Conservation (phyloP, 2,888 invertebrate genomes). For the Cordilura impudica region DNA sequence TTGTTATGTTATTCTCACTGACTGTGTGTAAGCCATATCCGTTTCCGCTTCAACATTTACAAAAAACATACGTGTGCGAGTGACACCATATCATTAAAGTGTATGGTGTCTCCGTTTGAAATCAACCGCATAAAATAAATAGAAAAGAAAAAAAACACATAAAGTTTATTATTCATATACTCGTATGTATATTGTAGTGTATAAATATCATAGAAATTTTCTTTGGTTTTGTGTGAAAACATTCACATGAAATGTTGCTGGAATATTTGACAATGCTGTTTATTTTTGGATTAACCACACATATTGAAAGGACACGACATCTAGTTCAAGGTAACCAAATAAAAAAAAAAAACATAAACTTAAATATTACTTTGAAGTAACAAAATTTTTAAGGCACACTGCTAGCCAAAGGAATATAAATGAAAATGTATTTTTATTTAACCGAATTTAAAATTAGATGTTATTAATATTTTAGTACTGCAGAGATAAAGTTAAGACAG, state of each 20-base stretch:
- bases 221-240: conserved; percentile 65
- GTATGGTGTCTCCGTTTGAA: background rate
- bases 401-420: too few relatives aligned
- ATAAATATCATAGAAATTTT: conserved; percentile 50
- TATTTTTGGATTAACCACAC: conserved; percentile 77
- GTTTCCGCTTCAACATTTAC: background rate
- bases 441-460: too few relatives aligned
- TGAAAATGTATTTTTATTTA: too few relatives aligned
- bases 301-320: conserved; percentile 71
- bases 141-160: background rate
- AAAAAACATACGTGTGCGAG: background rate
- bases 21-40: background rate
- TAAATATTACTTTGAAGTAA: too few relatives aligned
- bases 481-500: too few relatives aligned
- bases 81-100: conserved; percentile 9
- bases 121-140: background rate
- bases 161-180: conserved; percentile 21
- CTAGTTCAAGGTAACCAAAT: conserved; percentile 71
- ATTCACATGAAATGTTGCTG: conserved; percentile 78
- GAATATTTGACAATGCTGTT: conserved; percentile 76
- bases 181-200: conserved; percentile 32
- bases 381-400: too few relatives aligned
- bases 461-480: too few relatives aligned
- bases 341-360: too few relatives aligned
- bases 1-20: conserved; percentile 3